phyloP scores from a whole-genome alignment of 2,113 vertebrate species.

The Pica pica region DNA sequence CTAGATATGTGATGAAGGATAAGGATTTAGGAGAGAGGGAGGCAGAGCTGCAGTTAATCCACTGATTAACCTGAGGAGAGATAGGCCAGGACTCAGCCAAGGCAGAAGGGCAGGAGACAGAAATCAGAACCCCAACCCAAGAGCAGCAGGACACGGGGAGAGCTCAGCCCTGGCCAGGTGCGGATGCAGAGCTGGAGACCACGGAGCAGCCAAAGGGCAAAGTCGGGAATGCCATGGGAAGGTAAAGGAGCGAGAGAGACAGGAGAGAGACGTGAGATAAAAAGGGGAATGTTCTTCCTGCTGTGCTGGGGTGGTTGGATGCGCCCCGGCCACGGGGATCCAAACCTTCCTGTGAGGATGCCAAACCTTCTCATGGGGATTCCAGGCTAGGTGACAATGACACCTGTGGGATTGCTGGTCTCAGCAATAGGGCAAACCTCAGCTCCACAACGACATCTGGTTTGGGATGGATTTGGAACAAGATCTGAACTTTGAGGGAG shows the following conservation, averaged over 20 bases:
- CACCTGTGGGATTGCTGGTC: not conserved
- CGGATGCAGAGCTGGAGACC: not conserved
- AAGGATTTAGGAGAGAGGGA: conserved; percentile 44
- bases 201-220: not conserved
- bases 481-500: not conserved
- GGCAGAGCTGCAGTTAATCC: conserved; percentile 49
- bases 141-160: accelerated
- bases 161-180: not conserved
- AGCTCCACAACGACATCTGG: not conserved
- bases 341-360: not conserved
- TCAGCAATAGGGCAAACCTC: not conserved
- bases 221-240: accelerated
- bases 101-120: conserved; percentile 19
- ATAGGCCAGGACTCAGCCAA: conserved; percentile 17
- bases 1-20: conserved; percentile 49
- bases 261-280: not conserved
- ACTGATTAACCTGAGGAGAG: conserved; percentile 43
- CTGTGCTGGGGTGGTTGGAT: not conserved
- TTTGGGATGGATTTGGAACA: not conserved
- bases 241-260: not conserved
- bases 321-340: not conserved
- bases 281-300: accelerated
- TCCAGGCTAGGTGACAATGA: not conserved
- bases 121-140: not conserved
- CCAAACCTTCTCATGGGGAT: accelerated